Base-by-base conservation (phyloP, 2,888 invertebrate species). In the Melinaea menophilus region DNA sequence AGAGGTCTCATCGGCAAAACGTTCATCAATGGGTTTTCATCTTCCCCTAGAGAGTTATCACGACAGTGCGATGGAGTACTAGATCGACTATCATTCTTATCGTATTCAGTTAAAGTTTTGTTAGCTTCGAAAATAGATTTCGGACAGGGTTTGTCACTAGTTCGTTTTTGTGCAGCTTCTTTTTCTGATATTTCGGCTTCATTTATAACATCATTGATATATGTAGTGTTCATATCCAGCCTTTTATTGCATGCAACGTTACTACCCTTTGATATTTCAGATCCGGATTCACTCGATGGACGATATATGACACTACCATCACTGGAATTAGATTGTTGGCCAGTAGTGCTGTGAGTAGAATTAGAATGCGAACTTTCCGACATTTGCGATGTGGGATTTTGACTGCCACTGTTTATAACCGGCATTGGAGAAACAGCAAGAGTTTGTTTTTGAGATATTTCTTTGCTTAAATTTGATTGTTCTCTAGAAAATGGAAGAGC, bases 1-100 rank as follows among this genome's bases (percentile, higher is more conserved):
- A 98, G 88, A 1, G 98, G 98, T 71, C 97, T 94, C 98, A 98
- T 98, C 0, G 98, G 98, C 83, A 97, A 93, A 12, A 97, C 95
- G 73, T 94, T 94, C 90, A 95, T 94, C 76, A 94, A 91, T 58
- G 94, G 94, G 69, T 94, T 94, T 58, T 95, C 94, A 73, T 95
- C 95, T 65, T 93, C 93, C 51, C 91, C 91, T 57, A 92, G 82
- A 1, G 92, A 90, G 71, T 91, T 91, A 66, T 92, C 91, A 66
- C 92, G 83, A 71, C 92, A 86, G 68, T 92, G 92, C 5, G 89
- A 85, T 9, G 91, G 91, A 60, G 91, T 90, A 68, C 90, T 88
- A 1, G 90, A 90, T 58, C 90, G 77, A 67, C 89, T 90, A 54
- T 85, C 85, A 66, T 72, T 78, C 54, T 85, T 86, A 58, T 81